Percentiles rank a stretch among this genome's conserved stretches.
Conservation (phyloP, 30 jellyfish, hydroid and myxozoan species). For the Cassiopea xamachana region DNA sequence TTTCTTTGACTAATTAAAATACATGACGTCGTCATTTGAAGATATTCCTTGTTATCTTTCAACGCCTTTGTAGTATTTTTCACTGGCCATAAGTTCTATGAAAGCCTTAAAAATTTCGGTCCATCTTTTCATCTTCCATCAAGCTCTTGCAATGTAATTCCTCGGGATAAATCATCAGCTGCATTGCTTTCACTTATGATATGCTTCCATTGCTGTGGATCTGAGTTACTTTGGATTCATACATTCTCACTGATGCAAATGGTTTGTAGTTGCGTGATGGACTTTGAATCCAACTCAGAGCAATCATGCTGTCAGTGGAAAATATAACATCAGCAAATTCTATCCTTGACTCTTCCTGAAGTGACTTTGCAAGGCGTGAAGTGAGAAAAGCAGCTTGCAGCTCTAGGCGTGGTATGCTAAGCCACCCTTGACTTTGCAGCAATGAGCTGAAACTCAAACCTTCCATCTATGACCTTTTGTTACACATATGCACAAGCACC, state of each 20-base stretch:
- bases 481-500: constrained; percentile 83
- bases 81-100: constrained; percentile 57
- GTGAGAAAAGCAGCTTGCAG: constrained; percentile 82
- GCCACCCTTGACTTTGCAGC: constrained; percentile 80
- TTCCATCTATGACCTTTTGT: constrained; percentile 54
- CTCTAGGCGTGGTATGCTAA: constrained; percentile 75
- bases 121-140: constrained; percentile 73
- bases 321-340: constrained; percentile 40
- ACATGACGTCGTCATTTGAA: constrained; percentile 6
- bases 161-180: constrained; percentile 76
- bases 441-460: constrained; percentile 26
- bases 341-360: constrained; percentile 64
- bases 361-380: constrained; percentile 53
- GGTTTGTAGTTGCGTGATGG: constrained; percentile 64
- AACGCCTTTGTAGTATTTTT: constrained; percentile 15
- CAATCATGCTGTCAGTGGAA: constrained; percentile 65
- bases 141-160: constrained; percentile 56
- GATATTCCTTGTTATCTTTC: constrained; percentile 36
- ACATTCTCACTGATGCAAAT: constrained; percentile 68
- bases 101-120: constrained; percentile 61
- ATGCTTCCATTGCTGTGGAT: constrained; percentile 69
- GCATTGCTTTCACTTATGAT: constrained; percentile 50
- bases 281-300: constrained; percentile 67
- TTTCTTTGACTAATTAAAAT: constrained; percentile 16
- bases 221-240: constrained; percentile 66